Evolutionary conservation across 2,797 vertebrate species (phyloP).

Genomic region (Dermochelys coriacea): DNA sequence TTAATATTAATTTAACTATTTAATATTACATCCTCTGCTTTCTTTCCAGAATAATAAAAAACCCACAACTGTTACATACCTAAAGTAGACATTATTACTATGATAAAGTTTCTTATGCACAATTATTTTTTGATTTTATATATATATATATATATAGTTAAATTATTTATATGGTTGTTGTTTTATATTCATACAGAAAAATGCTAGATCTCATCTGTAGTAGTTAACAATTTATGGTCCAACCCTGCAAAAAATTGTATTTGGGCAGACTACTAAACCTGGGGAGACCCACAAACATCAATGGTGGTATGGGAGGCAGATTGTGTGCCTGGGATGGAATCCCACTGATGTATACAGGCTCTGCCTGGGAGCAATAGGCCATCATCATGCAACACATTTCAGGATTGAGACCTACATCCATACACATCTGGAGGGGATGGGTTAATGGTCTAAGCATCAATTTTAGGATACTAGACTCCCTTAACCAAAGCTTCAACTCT

Average conservation of each 20-base stretch:
- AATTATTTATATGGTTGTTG: background rate
- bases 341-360: background rate
- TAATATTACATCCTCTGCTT: background rate
- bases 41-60: background rate
- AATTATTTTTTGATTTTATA: background rate
- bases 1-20: too few species aligned
- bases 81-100: background rate
- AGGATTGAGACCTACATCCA: background rate
- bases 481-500: background rate
- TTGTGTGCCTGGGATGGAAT: background rate
- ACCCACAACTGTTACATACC: background rate
- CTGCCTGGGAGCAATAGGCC: background rate
- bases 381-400: background rate
- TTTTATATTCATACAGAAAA: slow-evolving; percentile 15
- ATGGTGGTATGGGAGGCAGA: background rate
- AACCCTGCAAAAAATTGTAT: background rate
- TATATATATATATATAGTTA: background rate
- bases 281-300: background rate
- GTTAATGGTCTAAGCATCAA: background rate
- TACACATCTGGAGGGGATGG: background rate
- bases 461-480: background rate
- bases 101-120: background rate
- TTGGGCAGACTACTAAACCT: background rate
- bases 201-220: background rate
- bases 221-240: background rate